phyloP scores from a whole-genome alignment of 2,113 vertebrate species.

The Rhombomys opimus region DNA sequence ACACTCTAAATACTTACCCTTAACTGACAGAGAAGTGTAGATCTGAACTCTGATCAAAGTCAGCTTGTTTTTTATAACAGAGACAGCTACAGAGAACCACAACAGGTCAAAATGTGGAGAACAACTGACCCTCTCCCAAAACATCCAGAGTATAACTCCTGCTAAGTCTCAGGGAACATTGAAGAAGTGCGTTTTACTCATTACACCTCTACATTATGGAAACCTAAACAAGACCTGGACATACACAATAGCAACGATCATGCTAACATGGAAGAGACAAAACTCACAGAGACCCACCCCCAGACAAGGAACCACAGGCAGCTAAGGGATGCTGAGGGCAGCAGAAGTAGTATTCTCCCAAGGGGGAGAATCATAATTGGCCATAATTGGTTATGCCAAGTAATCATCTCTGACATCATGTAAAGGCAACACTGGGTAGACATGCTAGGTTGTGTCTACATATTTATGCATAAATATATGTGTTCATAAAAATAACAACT shows the following conservation, averaged over 20 bases:
- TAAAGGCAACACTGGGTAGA: no score
- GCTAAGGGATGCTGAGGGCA: neutral
- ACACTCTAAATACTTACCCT: neutral
- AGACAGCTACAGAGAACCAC: neutral
- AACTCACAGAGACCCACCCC: no score
- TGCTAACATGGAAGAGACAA: neutral
- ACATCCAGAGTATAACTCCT: neutral
- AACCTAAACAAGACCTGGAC: neutral
- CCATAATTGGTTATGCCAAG: neutral
- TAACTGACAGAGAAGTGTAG: neutral
- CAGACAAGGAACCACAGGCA: neutral
- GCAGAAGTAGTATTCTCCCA: neutral
- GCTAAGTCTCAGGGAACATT: neutral
- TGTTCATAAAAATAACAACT: neutral
- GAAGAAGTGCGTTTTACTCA: neutral
- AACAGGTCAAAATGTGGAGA: neutral
- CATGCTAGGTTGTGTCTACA: neutral
- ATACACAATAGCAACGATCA: neutral
- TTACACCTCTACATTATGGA: neutral
- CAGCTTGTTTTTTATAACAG: neutral
- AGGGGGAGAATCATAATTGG: neutral
- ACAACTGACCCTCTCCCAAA: neutral
- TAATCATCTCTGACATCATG: neutral
- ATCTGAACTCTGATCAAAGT: neutral
- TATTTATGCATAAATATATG: neutral